phyloP scores from a whole-genome alignment of 2,888 invertebrate species.

The Zygaena filipendulae region DNA sequence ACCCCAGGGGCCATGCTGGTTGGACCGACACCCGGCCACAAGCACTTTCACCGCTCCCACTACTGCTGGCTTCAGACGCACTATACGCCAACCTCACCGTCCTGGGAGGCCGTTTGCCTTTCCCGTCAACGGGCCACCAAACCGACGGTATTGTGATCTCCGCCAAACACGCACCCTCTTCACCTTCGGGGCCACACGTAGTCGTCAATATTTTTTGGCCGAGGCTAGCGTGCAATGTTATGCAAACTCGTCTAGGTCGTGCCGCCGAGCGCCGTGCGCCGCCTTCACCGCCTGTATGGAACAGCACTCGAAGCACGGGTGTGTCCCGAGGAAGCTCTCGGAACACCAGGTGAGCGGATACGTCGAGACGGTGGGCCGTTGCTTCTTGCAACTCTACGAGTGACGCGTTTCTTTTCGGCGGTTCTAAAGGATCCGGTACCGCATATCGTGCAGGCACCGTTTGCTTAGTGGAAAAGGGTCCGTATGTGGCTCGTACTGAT shows the following conservation, averaged over 20 bases:
- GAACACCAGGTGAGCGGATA: constrained; percentile 94
- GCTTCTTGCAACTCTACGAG: constrained; percentile 70
- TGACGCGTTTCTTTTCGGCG: constrained; percentile 67
- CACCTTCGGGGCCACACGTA: constrained; percentile 93
- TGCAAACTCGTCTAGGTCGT: constrained; percentile 81
- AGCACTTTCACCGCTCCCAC: constrained; percentile 73
- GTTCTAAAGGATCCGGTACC: constrained; percentile 84
- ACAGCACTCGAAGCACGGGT: constrained; percentile 91
- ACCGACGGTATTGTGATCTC: constrained; percentile 88
- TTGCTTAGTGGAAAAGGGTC: constrained; percentile 95
- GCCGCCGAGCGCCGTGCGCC: constrained; percentile 79
- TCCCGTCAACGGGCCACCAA: constrained; percentile 87
- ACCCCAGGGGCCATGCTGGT: constrained; percentile 72
- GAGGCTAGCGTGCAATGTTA: constrained; percentile 79
- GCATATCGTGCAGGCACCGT: constrained; percentile 91
- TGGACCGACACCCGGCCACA: constrained; percentile 77
- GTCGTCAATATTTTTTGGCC: constrained; percentile 76
- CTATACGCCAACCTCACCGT: constrained; percentile 87
- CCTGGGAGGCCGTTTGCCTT: constrained; percentile 74
- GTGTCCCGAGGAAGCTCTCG: constrained; percentile 87
- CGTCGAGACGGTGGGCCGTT: constrained; percentile 83
- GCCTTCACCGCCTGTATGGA: constrained; percentile 90
- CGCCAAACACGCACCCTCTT: constrained; percentile 92
- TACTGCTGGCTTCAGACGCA: constrained; percentile 83
- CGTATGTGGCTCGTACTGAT: constrained; percentile 91